These are phyloP conservation scores for Amorpha juglandis DNA, from an alignment of 2,888 invertebrate species.

Conservation along the genomic window DNA sequence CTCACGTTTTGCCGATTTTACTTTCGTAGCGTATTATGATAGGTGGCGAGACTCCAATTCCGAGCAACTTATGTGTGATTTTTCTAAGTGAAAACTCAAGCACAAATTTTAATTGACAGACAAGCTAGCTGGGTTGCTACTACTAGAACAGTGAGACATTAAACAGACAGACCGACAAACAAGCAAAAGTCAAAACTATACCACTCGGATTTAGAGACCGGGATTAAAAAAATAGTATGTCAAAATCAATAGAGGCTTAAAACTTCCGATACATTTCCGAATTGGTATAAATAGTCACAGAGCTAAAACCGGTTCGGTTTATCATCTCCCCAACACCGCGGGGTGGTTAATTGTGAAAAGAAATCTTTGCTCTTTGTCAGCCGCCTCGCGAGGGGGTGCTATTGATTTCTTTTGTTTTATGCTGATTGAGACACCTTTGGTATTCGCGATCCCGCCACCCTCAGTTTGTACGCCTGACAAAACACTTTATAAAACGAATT, in stretches of 20 bases:
- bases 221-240: too few relatives aligned
- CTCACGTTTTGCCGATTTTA: too few relatives aligned
- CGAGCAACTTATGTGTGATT: too few relatives aligned
- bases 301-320: conserved; percentile 66
- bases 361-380: conserved; percentile 84
- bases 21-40: too few relatives aligned
- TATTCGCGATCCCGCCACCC: conserved; percentile 65
- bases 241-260: not conserved
- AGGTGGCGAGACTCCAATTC: too few relatives aligned
- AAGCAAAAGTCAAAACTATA: too few relatives aligned
- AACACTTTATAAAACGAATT: conserved; percentile 77
- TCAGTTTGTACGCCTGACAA: conserved; percentile 68
- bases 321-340: conserved; percentile 72
- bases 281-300: conserved; percentile 55
- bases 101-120: too few relatives aligned
- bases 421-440: conserved; percentile 84
- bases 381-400: conserved; percentile 66
- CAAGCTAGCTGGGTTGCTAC: too few relatives aligned
- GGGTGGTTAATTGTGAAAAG: conserved; percentile 84
- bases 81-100: too few relatives aligned
- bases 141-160: too few relatives aligned
- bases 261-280: conserved; percentile 28
- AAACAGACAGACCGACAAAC: too few relatives aligned
- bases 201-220: too few relatives aligned
- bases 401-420: conserved; percentile 85